Evolutionary conservation across 2,888 invertebrate species (phyloP).

Genomic region (Isotomurus palustris): DNA sequence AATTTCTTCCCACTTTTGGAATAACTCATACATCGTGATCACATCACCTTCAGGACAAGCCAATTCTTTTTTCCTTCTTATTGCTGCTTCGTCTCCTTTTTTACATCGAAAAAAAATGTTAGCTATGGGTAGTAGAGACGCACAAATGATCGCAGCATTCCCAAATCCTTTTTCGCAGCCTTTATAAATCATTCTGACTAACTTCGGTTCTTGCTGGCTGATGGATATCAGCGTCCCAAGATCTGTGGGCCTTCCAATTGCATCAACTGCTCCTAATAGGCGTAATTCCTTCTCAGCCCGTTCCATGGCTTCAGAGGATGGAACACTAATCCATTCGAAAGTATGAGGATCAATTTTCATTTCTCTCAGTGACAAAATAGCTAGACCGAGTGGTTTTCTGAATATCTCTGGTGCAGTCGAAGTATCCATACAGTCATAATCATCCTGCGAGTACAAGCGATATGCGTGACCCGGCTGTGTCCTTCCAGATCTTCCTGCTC

Average conservation of each 20-base stretch:
- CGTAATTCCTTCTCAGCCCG: conserved; percentile 46
- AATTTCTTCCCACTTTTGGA: conserved; percentile 36
- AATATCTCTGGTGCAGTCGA: conserved; percentile 49
- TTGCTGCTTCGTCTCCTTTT: conserved; percentile 46
- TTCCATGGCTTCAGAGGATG: conserved; percentile 43
- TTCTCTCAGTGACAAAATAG: conserved; percentile 15
- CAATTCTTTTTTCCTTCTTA: background rate
- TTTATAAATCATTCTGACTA: conserved; percentile 13
- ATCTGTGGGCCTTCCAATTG: conserved; percentile 17
- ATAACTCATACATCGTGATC: conserved; percentile 41
- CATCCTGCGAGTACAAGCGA: conserved; percentile 48
- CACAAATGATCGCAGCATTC: conserved; percentile 47
- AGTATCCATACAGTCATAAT: conserved; percentile 47
- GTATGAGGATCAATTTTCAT: conserved; percentile 46
- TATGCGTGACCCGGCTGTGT: conserved; percentile 50
- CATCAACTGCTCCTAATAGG: conserved; percentile 47
- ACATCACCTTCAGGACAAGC: conserved; percentile 20
- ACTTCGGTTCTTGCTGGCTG: conserved; percentile 13
- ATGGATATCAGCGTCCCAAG: conserved; percentile 5
- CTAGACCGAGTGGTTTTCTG: conserved; percentile 21
- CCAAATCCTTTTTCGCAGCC: conserved; percentile 20
- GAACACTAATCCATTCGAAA: conserved; percentile 48
- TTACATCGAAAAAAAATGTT: conserved; percentile 47
- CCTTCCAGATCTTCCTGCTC: conserved; percentile 51
- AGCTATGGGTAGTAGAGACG: conserved; percentile 47